Base-by-base conservation (phyloP, 2,113 vertebrate species). In the Calcarius ornatus region DNA sequence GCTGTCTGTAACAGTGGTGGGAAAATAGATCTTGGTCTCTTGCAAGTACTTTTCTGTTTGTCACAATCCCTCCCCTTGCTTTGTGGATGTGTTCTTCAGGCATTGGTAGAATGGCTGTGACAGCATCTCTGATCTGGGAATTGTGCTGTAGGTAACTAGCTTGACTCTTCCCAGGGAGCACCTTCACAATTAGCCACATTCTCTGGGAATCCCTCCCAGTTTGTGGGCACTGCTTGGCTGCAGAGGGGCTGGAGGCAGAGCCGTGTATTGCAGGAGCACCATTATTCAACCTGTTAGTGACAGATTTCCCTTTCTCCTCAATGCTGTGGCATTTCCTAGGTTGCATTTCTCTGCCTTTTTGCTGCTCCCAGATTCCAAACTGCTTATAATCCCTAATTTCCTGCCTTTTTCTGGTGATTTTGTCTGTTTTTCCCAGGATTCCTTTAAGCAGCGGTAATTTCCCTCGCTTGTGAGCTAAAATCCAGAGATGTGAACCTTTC, bases 321-420 rank as follows among this genome's bases (percentile, higher is more conserved):
- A 2, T 57, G 25, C 42, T 30, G 2, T 72, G 50, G 50, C 45
- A 21, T 9, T 28, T 53, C 27, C 60, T 0, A 0, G 7, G 23
- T 40, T 54, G 19, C 12, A 20, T 81, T 78, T 90, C 40, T 7
- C 56, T 54, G n/a, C 15, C 24, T 75, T 86, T 96, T 94, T 86
- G 72, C 76, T 78, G 60, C 35, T 86, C 5, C 35, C 2, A 0
- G 35, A 22, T 63, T 40, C 47, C 38, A 64, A 86, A n/a, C 40
- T 61, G 5, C 53, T 85, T 48, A 5, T 6, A 63, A 38, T 86
- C 85, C 54, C 30, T 25, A 30, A 22, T 86, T 50, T 82, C 15
- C 42, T 92, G 59, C n/a, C 18, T 86, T 88, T 77, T 69, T 70
- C 16, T 2, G 10, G 35, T 61, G 48, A 37, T 80, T 94, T 81